phyloP scores from a whole-genome alignment of 2,888 invertebrate species.

The Calliopum simillimum region DNA sequence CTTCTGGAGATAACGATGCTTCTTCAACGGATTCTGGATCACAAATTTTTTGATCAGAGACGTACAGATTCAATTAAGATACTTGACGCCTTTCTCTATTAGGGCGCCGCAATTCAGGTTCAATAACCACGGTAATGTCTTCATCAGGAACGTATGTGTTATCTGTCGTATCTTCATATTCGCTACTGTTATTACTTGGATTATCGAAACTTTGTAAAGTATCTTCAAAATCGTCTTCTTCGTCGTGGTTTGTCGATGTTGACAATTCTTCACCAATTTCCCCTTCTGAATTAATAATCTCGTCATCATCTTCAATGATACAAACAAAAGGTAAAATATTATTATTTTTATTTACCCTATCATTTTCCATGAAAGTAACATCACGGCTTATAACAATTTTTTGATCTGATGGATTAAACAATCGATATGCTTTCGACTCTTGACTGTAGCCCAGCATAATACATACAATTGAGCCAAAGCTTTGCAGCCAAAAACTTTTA shows the following conservation, averaged over 20 bases:
- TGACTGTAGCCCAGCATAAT: constrained; percentile 43
- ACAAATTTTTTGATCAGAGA: neutral
- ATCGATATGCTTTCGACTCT: constrained; percentile 39
- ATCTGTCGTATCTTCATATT: neutral
- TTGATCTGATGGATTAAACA: constrained; percentile 30
- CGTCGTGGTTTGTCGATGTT: neutral
- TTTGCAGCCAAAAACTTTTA: constrained; percentile 45
- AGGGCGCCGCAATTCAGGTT: neutral
- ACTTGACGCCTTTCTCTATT: constrained; percentile 1
- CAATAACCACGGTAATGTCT: neutral
- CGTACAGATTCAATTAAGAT: constrained; percentile 7
- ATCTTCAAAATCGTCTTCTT: neutral
- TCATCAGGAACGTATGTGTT: neutral
- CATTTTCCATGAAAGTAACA: neutral
- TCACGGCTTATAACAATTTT: constrained; percentile 22
- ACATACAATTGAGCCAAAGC: constrained; percentile 43
- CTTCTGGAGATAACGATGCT: neutral
- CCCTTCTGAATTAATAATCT: neutral
- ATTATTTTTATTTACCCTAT: neutral
- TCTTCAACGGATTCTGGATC: constrained; percentile 19
- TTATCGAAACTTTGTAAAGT: neutral
- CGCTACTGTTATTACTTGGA: neutral
- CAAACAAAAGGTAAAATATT: too few relatives aligned
- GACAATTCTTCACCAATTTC: neutral
- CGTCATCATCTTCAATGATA: neutral